These are phyloP conservation scores for Listronotus bonariensis DNA, from an alignment of 1,140 invertebrate species.

Conservation along the genomic window DNA sequence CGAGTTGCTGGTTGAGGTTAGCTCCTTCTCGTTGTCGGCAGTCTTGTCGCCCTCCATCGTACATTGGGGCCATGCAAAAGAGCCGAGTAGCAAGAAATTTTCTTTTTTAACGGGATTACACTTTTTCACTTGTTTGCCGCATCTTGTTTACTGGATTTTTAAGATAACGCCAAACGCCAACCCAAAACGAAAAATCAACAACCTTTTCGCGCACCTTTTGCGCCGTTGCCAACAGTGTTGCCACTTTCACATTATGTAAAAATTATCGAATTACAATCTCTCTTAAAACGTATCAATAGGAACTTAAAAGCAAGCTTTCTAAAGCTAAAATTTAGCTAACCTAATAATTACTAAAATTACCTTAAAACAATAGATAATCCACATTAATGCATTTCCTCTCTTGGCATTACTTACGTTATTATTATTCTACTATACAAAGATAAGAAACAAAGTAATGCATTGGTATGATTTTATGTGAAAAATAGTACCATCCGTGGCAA, in stretches of 20 bases:
- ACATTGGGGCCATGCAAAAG: constrained; percentile 63
- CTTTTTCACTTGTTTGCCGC: constrained; percentile 4
- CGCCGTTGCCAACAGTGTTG: constrained; percentile 29
- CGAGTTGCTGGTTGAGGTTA: constrained; percentile 46
- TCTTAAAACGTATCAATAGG: no score
- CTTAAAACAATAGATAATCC: no score
- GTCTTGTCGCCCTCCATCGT: constrained; percentile 57
- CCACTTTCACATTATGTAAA: constrained; percentile 30
- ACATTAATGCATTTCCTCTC: no score
- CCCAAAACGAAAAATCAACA: constrained; percentile 12
- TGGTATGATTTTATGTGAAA: no score
- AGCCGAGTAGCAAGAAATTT: not conserved
- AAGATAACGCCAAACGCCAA: constrained; percentile 18
- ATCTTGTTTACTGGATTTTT: constrained; percentile 29
- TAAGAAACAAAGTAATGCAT: no score
- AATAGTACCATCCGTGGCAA: no score
- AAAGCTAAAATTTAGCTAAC: no score
- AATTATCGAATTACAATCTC: no score
- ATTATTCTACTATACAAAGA: no score
- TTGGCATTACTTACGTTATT: no score
- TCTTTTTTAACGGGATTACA: not conserved
- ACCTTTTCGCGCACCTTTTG: constrained; percentile 10
- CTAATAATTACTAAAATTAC: no score
- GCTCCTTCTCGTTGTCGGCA: constrained; percentile 38
- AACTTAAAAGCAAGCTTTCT: no score